phyloP scores from a whole-genome alignment of 2,888 invertebrate species.

The Aphelenchoides bicaudatus region DNA sequence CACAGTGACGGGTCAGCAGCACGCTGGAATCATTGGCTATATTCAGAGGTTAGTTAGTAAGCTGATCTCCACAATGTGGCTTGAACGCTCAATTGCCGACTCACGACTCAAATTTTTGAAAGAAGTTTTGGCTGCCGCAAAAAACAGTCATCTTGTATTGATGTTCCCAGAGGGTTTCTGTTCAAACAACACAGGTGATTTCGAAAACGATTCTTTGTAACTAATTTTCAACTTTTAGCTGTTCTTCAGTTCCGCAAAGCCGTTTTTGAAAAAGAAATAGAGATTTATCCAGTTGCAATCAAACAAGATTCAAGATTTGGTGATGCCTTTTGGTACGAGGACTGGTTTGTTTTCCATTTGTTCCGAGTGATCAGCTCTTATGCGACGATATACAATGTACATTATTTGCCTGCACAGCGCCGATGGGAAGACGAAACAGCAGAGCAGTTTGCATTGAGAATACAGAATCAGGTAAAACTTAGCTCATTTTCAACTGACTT shows the following conservation, averaged over 20 bases:
- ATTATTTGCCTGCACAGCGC: conserved; percentile 33
- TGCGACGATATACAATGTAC: conserved; percentile 45
- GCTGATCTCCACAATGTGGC: conserved; percentile 48
- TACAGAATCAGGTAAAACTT: conserved; percentile 27
- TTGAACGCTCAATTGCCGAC: conserved; percentile 43
- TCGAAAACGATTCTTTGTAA: no score
- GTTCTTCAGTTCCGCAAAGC: conserved; percentile 28
- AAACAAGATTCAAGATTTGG: conserved; percentile 13
- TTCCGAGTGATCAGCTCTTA: conserved; percentile 37
- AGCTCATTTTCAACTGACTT: no score
- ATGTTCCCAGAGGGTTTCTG: conserved; percentile 54
- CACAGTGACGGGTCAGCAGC: conserved; percentile 52
- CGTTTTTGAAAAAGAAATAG: conserved; percentile 27
- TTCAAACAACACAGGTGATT: conserved; percentile 42
- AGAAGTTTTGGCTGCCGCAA: conserved; percentile 43
- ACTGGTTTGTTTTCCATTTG: conserved; percentile 30
- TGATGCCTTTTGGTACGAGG: conserved; percentile 28
- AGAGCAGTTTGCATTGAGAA: conserved; percentile 36
- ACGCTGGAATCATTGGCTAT: conserved; percentile 41
- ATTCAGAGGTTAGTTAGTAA: conserved; percentile 45
- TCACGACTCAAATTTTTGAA: conserved; percentile 41
- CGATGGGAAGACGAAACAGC: conserved; percentile 23
- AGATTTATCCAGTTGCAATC: conserved; percentile 28
- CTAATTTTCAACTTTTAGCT: no score
- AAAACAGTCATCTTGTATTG: conserved; percentile 44